Evolutionary conservation across 2,888 invertebrate species (phyloP).

Genomic region (Machimus rusticus): DNA sequence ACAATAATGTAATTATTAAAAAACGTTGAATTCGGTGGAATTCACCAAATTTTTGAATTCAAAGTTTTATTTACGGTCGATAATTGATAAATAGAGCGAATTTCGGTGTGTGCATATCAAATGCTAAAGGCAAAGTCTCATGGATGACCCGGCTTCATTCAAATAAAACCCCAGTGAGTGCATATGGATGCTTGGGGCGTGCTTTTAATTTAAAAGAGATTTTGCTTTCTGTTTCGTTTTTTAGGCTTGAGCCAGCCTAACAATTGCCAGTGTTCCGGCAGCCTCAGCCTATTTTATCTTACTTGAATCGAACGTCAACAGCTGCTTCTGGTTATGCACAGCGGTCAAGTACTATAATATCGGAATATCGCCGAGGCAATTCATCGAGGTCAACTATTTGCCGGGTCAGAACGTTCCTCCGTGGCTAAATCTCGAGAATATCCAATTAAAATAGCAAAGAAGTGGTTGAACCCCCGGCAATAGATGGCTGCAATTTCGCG

Average conservation of each 20-base stretch:
- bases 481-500: constrained; percentile 6
- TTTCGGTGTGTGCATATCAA: background rate
- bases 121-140: background rate
- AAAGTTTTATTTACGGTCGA: background rate
- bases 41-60: background rate
- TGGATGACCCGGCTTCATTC: background rate
- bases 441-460: constrained; percentile 22
- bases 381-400: constrained; percentile 6
- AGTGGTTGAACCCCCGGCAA: background rate
- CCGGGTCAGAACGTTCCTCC: background rate
- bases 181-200: background rate
- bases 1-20: background rate
- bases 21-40: background rate
- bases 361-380: background rate
- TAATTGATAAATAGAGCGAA: background rate
- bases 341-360: background rate
- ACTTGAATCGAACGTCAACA: background rate
- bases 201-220: background rate
- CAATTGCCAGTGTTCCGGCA: background rate
- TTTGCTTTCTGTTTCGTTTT: background rate
- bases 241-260: background rate
- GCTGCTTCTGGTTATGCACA: background rate
- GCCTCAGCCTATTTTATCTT: background rate
- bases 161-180: background rate
- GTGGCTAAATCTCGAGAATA: constrained; percentile 3